Evolutionary conservation across 2,888 invertebrate species (phyloP).

Genomic region (Mantis religiosa): DNA sequence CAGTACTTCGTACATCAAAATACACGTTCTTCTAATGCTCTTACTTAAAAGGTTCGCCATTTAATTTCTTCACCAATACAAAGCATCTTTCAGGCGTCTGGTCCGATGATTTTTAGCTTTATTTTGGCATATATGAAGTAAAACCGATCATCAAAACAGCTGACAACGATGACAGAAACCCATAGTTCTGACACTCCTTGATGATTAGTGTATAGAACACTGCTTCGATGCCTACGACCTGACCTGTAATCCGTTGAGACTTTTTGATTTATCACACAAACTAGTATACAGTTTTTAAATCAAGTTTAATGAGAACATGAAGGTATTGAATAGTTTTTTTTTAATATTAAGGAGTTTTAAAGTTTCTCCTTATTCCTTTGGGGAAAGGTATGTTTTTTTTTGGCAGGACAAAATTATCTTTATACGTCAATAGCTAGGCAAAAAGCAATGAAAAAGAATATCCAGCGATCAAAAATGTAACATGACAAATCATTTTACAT

Average conservation of each 20-base stretch:
- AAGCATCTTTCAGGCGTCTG: neutral
- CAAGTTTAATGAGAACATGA: constrained; percentile 29
- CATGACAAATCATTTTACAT: constrained; percentile 31
- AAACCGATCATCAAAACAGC: neutral
- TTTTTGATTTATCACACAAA: constrained; percentile 25
- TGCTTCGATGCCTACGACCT: neutral
- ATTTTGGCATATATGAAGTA: neutral
- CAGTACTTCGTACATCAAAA: no score
- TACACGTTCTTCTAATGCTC: neutral
- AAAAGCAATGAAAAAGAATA: constrained; percentile 28
- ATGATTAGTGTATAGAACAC: neutral
- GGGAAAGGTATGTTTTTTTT: neutral
- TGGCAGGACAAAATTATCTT: neutral
- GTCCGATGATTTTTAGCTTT: neutral
- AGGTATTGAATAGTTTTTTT: constrained; percentile 22
- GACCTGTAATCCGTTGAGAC: neutral
- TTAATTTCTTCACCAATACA: neutral
- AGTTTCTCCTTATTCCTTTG: neutral
- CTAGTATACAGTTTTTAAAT: constrained; percentile 30
- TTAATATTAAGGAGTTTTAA: constrained; percentile 13
- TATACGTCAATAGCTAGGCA: constrained; percentile 32
- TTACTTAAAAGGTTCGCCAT: neutral
- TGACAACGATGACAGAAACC: neutral
- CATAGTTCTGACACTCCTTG: no score
- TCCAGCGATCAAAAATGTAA: constrained; percentile 31